Percentiles rank a stretch among this genome's conserved stretches.
Evolutionary conservation across 2,797 vertebrate genomes (phyloP).

Genomic region (Epinephelus awoara): DNA sequence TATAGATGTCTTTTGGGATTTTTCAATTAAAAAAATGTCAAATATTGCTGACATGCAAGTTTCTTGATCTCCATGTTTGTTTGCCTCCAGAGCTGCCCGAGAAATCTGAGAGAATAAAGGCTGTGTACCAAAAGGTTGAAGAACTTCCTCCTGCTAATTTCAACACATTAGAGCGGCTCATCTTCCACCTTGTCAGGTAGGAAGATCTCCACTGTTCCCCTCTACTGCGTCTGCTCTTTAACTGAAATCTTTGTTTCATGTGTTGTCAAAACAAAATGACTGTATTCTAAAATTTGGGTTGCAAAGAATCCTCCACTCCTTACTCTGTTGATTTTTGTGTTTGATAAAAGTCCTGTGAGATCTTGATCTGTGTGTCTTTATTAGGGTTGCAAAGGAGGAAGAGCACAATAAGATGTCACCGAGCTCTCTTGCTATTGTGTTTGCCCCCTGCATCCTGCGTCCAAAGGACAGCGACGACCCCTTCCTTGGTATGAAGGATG

Average conservation of each 20-base stretch:
- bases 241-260: neutral
- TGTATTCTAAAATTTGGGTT: neutral
- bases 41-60: neutral
- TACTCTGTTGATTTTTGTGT: neutral
- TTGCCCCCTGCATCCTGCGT: conserved; percentile 95
- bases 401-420: conserved; percentile 95
- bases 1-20: neutral
- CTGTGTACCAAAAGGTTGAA: conserved; percentile 93
- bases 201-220: neutral
- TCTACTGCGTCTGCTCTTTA: neutral
- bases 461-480: conserved; percentile 91
- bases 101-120: conserved; percentile 89
- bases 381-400: conserved; percentile 93
- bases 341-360: neutral
- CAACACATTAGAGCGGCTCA: conserved; percentile 91
- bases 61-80: conserved; percentile 4
- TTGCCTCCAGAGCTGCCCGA: conserved; percentile 90
- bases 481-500: conserved; percentile 94
- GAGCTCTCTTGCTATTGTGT: conserved; percentile 94
- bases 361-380: conserved; percentile 42
- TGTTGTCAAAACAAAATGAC: neutral
- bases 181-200: conserved; percentile 98
- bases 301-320: neutral
- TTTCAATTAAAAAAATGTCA: too few relatives aligned
- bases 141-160: conserved; percentile 93